Evolutionary conservation across 2,888 invertebrate species (phyloP).

Genomic region (Nephrotoma flavescens): DNA sequence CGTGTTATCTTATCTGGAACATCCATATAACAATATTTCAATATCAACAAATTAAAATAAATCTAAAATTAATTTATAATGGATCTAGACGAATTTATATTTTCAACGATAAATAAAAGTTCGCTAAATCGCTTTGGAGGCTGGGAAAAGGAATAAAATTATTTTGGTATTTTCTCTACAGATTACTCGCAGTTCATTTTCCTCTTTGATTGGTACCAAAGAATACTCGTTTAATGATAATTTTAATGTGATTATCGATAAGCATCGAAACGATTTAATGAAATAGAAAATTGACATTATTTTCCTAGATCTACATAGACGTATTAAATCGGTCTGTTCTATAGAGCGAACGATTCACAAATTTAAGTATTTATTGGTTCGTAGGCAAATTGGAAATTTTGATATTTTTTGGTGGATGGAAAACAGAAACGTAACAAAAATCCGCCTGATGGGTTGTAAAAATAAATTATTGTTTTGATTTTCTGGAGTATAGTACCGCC

Average conservation of each 20-base stretch:
- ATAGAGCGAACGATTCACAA: neutral
- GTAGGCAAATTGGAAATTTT: neutral
- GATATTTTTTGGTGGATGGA: neutral
- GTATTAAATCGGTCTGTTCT: neutral
- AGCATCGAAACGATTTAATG: neutral
- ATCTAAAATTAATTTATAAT: neutral
- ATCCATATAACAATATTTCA: neutral
- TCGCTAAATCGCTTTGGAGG: neutral
- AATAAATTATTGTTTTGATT: too few relatives aligned
- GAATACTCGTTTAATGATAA: neutral
- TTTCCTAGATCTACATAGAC: neutral
- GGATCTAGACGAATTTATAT: neutral
- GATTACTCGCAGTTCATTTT: neutral
- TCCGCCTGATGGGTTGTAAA: too few relatives aligned
- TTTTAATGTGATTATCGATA: neutral
- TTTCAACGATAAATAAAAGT: neutral
- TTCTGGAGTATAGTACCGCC: too few relatives aligned
- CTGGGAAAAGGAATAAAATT: neutral
- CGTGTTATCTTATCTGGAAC: too few relatives aligned
- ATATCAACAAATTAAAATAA: neutral
- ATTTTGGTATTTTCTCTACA: neutral
- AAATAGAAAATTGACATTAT: neutral
- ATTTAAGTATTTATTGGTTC: neutral
- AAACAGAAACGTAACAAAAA: too few relatives aligned
- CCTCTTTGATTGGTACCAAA: neutral